Base-by-base conservation (phyloP, 2,888 invertebrate species). In the Drosophila diplacantha region DNA sequence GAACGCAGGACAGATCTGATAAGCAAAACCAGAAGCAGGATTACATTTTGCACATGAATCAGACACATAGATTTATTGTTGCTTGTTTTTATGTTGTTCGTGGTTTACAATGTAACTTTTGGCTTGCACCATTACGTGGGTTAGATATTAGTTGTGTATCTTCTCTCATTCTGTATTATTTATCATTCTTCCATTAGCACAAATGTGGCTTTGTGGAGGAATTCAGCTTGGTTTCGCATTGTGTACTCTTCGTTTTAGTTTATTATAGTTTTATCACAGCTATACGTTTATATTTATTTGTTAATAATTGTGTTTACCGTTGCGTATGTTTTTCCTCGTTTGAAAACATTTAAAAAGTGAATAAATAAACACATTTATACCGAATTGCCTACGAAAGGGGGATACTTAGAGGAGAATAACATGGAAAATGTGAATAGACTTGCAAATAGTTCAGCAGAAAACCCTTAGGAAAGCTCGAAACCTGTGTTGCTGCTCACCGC, bases 401-500 rank as follows among this genome's bases (percentile, higher is more conserved):
- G 38, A 24, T 53, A 18, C 53, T 53, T 39, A 32, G 41, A 31
- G 44, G 46, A 16, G 44, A 61, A 41, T 52, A 52, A 63, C 60
- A 59, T 31, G 37, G 14, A 44, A 61, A 39, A 46, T 38, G 26
- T 34, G 14, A 61, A 43, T 49, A 58, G 41, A 24, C 34, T 24
- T 38, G 38, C 31, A 57, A 29, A 20, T 18, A 44, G n/a, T 41
- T 24, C 3, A 43, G 16, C 41, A 14, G 41, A 29, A 53, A 22
- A 39, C 24, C n/a, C 11, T 86, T 94, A 98, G 5, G 98, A 98
- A n/a, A 99, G 91, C 89, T 99, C 99, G 88, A 99, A 99, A 22
- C 99, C 99, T 16, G 99, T 98, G 88, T 99, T 98, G 83, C 98
- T 97, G 72, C 95, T 95, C 56, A 99, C 97, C 0, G 99, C 99